A percentile compares a stretch with the other conserved stretches of the same genome.
phyloP scores from a whole-genome alignment of 2,888 invertebrate genomes.

The Deilephila porcellus region DNA sequence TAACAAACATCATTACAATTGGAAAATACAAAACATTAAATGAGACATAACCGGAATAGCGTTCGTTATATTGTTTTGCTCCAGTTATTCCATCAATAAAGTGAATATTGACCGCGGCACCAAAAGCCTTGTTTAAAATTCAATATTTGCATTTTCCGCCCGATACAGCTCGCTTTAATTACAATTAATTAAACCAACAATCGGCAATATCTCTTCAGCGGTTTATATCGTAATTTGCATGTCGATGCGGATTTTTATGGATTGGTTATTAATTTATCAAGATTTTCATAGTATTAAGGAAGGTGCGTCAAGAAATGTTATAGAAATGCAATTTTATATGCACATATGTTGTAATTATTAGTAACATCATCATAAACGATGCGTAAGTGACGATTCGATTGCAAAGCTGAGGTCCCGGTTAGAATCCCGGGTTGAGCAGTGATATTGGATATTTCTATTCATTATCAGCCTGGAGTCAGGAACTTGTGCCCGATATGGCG shows the following conservation, averaged over 20 bases:
- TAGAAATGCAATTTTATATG: background rate
- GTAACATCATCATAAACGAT: too few relatives aligned
- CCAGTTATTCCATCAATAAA: slow-evolving; percentile 1
- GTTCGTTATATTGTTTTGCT: slow-evolving; percentile 23
- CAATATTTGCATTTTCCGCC: slow-evolving; percentile 35
- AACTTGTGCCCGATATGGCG: too few relatives aligned
- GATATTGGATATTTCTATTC: too few relatives aligned
- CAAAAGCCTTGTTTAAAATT: slow-evolving; percentile 27
- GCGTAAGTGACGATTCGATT: too few relatives aligned
- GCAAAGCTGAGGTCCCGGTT: too few relatives aligned
- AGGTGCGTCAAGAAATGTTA: background rate
- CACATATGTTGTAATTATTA: too few relatives aligned
- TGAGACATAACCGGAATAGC: background rate
- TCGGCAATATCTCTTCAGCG: slow-evolving; percentile 4
- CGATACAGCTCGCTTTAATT: slow-evolving; percentile 38
- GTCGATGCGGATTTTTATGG: background rate
- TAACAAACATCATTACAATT: background rate
- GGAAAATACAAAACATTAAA: slow-evolving; percentile 10
- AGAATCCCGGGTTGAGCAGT: too few relatives aligned
- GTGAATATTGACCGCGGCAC: slow-evolving; percentile 25
- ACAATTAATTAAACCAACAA: slow-evolving; percentile 40
- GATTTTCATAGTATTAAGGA: background rate
- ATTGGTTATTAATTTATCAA: background rate
- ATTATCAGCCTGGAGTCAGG: too few relatives aligned
- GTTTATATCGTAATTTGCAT: slow-evolving; percentile 35